A percentile compares a stretch with the other conserved stretches of the same genome.
These are phyloP conservation scores for Nestor notabilis DNA, from an alignment of 2,113 vertebrate species.

Conservation along the genomic window DNA sequence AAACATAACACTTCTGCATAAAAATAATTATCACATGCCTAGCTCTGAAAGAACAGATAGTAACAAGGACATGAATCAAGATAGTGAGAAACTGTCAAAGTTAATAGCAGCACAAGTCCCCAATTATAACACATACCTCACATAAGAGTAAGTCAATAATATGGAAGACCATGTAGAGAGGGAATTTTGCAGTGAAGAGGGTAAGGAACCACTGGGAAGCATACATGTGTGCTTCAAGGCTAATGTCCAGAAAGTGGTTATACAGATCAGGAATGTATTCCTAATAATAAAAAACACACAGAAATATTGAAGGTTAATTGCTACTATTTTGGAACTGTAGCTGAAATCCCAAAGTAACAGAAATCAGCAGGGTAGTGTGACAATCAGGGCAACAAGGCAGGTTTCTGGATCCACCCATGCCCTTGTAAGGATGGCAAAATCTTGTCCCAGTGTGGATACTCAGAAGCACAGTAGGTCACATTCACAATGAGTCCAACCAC, in stretches of 20 bases:
- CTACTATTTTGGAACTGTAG: background rate
- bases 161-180: slow-evolving; percentile 99
- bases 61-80: background rate
- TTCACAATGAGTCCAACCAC: background rate
- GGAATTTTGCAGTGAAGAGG: slow-evolving; percentile 98
- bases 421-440: background rate
- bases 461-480: background rate
- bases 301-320: background rate
- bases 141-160: slow-evolving; percentile 98
- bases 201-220: slow-evolving; percentile 99
- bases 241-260: slow-evolving; percentile 94
- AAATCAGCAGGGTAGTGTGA: background rate
- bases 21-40: background rate
- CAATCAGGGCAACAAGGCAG: background rate
- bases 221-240: slow-evolving; percentile 98
- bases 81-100: background rate
- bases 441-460: background rate
- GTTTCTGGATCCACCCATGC: background rate
- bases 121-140: slow-evolving; percentile 79
- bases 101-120: background rate
- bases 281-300: slow-evolving; percentile 61
- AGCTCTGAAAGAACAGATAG: background rate
- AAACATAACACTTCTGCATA: background rate
- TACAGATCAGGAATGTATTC: slow-evolving; percentile 97
- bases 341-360: background rate